These are phyloP conservation scores for Phyllotreta cruciferae DNA, from an alignment of 2,888 invertebrate species.

Conservation along the genomic window DNA sequence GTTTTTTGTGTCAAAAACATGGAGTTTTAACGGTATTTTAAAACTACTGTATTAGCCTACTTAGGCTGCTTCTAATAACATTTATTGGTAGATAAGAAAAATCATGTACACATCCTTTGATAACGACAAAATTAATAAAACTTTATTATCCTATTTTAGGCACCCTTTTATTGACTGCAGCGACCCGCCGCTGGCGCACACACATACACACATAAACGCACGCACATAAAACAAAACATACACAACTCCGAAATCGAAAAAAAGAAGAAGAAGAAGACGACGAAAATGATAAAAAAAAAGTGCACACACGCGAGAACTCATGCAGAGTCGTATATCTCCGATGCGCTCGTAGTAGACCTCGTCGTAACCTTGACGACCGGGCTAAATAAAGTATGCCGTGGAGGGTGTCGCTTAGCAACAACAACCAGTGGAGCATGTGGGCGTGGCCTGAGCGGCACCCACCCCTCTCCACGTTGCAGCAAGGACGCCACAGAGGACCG, in stretches of 20 bases:
- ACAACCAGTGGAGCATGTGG: slow-evolving; percentile 48
- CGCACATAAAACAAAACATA: slow-evolving; percentile 7
- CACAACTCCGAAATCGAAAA: no score
- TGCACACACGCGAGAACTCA: slow-evolving; percentile 2
- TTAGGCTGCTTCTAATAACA: no score
- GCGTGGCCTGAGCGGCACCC: slow-evolving; percentile 43
- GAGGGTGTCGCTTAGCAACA: slow-evolving; percentile 52
- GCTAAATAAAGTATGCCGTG: slow-evolving; percentile 50
- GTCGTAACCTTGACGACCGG: slow-evolving; percentile 49
- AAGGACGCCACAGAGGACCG: slow-evolving; percentile 37
- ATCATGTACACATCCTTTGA: no score
- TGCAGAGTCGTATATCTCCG: slow-evolving; percentile 10
- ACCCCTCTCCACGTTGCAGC: slow-evolving; percentile 39
- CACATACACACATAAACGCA: slow-evolving; percentile 8
- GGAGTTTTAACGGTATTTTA: no score
- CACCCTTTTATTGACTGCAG: not conserved
- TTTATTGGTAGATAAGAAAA: no score
- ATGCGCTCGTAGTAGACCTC: slow-evolving; percentile 33
- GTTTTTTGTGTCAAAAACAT: no score
- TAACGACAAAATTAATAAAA: no score
- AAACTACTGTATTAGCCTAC: no score
- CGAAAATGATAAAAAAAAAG: not conserved
- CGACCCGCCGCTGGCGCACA: not conserved
- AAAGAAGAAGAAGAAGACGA: no score
- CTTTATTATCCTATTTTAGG: not conserved